A percentile compares a stretch with the other conserved stretches of the same genome.
Evolutionary conservation across 1,140 invertebrate species (phyloP).

Genomic region (Bombus picipes): DNA sequence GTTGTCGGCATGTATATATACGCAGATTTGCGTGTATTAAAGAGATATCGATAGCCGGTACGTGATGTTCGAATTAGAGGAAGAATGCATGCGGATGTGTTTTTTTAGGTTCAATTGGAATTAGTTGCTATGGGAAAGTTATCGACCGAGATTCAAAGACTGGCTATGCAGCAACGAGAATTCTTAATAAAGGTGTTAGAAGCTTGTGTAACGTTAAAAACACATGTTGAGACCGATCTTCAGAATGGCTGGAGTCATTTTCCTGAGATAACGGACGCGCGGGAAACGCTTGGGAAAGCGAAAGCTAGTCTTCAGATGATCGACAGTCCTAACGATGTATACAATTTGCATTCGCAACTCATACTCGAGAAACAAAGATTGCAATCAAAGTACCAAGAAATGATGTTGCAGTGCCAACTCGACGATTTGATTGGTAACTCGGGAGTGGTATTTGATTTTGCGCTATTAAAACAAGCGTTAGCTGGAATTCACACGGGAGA

Average conservation of each 20-base stretch:
- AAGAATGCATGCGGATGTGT: background rate
- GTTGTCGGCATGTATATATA: background rate
- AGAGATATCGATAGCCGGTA: background rate
- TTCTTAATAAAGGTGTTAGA: slow-evolving; percentile 89
- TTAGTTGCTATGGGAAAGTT: slow-evolving; percentile 83
- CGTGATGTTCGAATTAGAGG: background rate
- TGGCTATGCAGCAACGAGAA: slow-evolving; percentile 87
- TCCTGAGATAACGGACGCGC: slow-evolving; percentile 86
- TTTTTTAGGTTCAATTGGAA: slow-evolving; percentile 82
- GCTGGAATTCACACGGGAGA: slow-evolving; percentile 85
- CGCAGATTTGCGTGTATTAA: background rate
- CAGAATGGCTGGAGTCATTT: slow-evolving; percentile 86
- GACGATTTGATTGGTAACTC: slow-evolving; percentile 88
- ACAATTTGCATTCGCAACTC: slow-evolving; percentile 83
- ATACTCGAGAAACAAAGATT: slow-evolving; percentile 86
- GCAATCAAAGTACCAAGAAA: slow-evolving; percentile 87
- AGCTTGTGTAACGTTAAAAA: slow-evolving; percentile 88
- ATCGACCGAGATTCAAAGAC: slow-evolving; percentile 85
- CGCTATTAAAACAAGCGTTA: slow-evolving; percentile 86
- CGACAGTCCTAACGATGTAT: slow-evolving; percentile 84
- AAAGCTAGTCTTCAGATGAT: slow-evolving; percentile 84
- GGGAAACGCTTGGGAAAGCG: slow-evolving; percentile 85
- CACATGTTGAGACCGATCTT: slow-evolving; percentile 88
- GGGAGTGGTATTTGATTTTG: slow-evolving; percentile 86
- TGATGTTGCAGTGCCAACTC: slow-evolving; percentile 88